Conservation (phyloP, 2,888 invertebrate species). For the Cotesia congregata region DNA sequence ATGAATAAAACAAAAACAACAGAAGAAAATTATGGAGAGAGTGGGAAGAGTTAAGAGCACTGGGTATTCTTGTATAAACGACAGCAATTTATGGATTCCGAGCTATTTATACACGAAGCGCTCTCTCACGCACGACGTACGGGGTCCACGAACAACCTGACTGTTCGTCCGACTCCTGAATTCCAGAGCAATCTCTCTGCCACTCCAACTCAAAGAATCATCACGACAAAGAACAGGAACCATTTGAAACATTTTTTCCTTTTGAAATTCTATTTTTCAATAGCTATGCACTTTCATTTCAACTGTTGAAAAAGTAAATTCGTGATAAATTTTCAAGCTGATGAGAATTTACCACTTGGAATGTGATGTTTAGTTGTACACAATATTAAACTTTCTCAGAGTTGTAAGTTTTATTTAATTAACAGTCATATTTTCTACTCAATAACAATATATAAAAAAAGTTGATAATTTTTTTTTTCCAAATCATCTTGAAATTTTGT, state of each 20-base stretch:
- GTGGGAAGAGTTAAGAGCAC: conserved; percentile 38
- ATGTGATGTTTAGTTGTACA: too few species aligned
- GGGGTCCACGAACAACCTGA: conserved; percentile 39
- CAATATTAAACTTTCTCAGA: too few species aligned
- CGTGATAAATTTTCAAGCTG: background rate
- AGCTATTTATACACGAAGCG: conserved; percentile 52
- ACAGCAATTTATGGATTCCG: conserved; percentile 52
- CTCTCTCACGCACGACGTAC: conserved; percentile 45
- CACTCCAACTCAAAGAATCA: conserved; percentile 36
- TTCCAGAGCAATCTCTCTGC: conserved; percentile 50
- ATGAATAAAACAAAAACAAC: conserved; percentile 31
- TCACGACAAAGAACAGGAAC: conserved; percentile 16
- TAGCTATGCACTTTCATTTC: too few species aligned
- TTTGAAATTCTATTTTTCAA: conserved; percentile 2
- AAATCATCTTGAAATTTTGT: too few species aligned
- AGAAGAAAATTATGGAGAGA: conserved; percentile 39
- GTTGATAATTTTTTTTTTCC: too few species aligned
- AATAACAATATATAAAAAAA: too few species aligned
- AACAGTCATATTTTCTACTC: too few species aligned
- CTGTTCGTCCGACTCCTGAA: conserved; percentile 56
- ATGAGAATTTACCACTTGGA: too few species aligned
- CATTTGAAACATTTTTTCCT: conserved; percentile 4
- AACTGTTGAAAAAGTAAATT: background rate
- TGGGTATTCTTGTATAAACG: conserved; percentile 55
- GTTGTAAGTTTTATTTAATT: too few species aligned